These are phyloP conservation scores for Hydrolagus colliei DNA, from an alignment of 2,797 vertebrate genomes.

Conservation along the genomic window DNA sequence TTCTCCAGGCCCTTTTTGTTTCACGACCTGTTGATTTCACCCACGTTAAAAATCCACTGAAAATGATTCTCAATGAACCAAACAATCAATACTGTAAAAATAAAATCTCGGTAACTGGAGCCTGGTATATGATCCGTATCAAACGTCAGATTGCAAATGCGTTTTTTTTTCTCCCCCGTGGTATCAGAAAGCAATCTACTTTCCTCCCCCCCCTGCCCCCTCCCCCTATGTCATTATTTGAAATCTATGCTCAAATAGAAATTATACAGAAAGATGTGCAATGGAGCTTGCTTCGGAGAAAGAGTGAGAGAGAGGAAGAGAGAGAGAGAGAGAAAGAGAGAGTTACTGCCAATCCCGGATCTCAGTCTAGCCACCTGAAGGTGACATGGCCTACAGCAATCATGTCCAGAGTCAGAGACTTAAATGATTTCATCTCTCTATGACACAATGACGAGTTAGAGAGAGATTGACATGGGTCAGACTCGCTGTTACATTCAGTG, in stretches of 20 bases:
- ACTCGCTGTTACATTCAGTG: too few relatives aligned
- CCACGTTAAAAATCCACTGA: background rate
- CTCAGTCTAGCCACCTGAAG: too few relatives aligned
- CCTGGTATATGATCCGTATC: background rate
- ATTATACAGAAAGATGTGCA: too few relatives aligned
- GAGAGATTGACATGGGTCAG: too few relatives aligned
- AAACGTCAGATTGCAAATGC: background rate
- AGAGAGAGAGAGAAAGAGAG: background rate
- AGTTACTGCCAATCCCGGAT: too few relatives aligned
- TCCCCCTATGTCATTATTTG: background rate
- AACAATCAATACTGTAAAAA: background rate
- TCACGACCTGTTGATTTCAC: background rate
- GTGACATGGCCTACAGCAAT: too few relatives aligned
- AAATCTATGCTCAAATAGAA: background rate
- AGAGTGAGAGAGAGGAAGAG: background rate
- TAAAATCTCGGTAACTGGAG: background rate
- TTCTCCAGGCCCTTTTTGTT: background rate
- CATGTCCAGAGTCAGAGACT: too few relatives aligned
- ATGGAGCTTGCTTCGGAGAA: background rate
- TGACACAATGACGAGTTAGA: too few relatives aligned
- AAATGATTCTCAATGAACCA: background rate
- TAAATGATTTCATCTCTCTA: too few relatives aligned
- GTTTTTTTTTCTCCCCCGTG: background rate
- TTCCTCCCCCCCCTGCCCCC: too few relatives aligned
- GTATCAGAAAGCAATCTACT: background rate